Evolutionary conservation across 2,888 invertebrate species (phyloP).

Genomic region (Entomobrya proxima): DNA sequence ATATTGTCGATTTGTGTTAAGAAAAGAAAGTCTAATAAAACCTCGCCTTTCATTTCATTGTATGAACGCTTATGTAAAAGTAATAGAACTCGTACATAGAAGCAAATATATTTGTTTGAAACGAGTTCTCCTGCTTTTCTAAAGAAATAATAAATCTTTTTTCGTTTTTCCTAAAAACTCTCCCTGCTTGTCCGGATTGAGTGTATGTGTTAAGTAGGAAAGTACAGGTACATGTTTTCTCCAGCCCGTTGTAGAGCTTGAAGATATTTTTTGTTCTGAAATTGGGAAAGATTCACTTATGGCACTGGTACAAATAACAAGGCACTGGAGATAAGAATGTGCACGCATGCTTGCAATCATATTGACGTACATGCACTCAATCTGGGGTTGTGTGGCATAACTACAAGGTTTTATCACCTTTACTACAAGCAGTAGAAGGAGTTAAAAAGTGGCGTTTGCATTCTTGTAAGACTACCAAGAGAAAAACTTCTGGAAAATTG

Average conservation of each 20-base stretch:
- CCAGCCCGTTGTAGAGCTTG: too few relatives aligned
- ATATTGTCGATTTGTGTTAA: background rate
- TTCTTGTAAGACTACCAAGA: slow-evolving; percentile 37
- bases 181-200: background rate
- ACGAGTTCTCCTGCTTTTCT: background rate
- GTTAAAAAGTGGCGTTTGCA: slow-evolving; percentile 51
- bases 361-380: too few relatives aligned
- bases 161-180: background rate
- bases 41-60: background rate
- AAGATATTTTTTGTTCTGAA: background rate
- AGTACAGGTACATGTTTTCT: background rate
- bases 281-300: background rate
- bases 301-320: background rate
- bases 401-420: background rate
- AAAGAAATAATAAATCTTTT: slow-evolving; percentile 31
- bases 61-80: background rate
- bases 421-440: background rate
- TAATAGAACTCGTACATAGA: background rate
- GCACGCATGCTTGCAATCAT: too few relatives aligned
- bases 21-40: background rate
- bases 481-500: slow-evolving; percentile 44
- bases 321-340: background rate
- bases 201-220: background rate
- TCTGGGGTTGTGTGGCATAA: too few relatives aligned
- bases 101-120: background rate